Evolutionary conservation across 1,140 invertebrate genomes (phyloP).

Genomic region (Cryptotermes secundus): DNA sequence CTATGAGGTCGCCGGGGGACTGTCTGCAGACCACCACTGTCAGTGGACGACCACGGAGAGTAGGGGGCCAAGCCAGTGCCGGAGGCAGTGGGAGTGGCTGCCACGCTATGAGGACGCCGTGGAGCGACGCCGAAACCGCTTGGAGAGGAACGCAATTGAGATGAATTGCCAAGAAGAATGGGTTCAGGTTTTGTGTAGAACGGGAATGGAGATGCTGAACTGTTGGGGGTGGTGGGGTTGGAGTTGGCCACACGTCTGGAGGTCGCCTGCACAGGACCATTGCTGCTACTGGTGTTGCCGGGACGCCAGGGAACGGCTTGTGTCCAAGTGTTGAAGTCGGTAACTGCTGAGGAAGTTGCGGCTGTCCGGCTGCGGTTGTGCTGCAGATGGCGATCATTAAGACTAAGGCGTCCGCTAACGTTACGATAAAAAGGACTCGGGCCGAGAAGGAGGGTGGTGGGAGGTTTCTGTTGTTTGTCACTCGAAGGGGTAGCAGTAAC

Average conservation of each 20-base stretch:
- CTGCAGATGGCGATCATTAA: conserved; percentile 31
- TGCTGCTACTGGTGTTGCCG: too few relatives aligned
- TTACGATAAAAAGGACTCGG: conserved; percentile 31
- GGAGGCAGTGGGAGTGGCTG: conserved; percentile 24
- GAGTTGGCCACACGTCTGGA: background rate
- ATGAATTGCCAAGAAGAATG: background rate
- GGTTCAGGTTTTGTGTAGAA: conserved; percentile 34
- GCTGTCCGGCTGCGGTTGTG: conserved; percentile 14
- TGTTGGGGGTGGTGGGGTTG: background rate
- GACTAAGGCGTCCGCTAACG: conserved; percentile 29
- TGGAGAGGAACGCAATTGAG: background rate
- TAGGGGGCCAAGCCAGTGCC: background rate
- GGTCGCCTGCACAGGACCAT: background rate
- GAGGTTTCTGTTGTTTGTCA: background rate
- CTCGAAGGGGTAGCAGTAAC: background rate
- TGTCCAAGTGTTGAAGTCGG: background rate
- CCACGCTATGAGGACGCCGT: conserved; percentile 29
- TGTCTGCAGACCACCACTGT: too few relatives aligned
- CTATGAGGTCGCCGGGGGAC: conserved; percentile 23
- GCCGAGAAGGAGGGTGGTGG: background rate
- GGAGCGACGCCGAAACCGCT: background rate
- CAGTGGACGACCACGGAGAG: background rate
- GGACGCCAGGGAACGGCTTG: background rate
- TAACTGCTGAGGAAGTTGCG: background rate
- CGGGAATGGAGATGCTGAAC: conserved; percentile 22